A percentile compares a stretch with the other conserved stretches of the same genome.
These are phyloP conservation scores for Apamea monoglypha DNA, from an alignment of 2,888 invertebrate genomes.

Conservation along the genomic window DNA sequence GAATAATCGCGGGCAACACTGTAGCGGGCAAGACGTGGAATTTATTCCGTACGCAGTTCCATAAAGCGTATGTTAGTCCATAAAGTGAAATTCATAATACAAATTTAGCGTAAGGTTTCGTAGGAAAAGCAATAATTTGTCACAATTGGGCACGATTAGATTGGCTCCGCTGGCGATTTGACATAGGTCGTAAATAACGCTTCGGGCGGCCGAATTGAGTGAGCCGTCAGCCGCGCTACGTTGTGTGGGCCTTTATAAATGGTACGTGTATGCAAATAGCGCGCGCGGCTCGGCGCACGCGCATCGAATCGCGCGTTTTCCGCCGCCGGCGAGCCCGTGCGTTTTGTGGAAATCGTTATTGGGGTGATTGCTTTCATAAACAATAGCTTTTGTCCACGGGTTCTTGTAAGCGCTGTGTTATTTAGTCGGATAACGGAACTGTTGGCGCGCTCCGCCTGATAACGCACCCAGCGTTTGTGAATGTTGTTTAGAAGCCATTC, in stretches of 20 bases:
- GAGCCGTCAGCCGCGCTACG: constrained; percentile 73
- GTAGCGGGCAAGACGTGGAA: constrained; percentile 75
- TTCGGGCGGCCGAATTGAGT: constrained; percentile 81
- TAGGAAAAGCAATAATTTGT: constrained; percentile 90
- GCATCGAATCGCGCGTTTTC: constrained; percentile 89
- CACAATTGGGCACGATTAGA: constrained; percentile 90
- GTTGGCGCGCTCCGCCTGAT: constrained; percentile 77
- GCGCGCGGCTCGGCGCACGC: constrained; percentile 85
- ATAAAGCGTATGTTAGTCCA: constrained; percentile 74
- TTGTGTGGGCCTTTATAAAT: constrained; percentile 71
- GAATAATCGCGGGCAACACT: constrained; percentile 87
- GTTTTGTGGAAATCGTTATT: constrained; percentile 90
- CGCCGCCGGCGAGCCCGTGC: constrained; percentile 82
- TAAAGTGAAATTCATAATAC: constrained; percentile 86
- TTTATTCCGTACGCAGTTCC: constrained; percentile 78
- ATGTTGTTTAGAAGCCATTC: constrained; percentile 71
- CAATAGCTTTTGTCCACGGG: constrained; percentile 88
- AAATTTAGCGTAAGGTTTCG: constrained; percentile 87
- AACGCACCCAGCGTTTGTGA: constrained; percentile 74
- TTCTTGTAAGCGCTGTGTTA: constrained; percentile 83
- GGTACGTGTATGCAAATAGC: constrained; percentile 84
- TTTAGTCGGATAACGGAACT: constrained; percentile 84
- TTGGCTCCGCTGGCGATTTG: constrained; percentile 88
- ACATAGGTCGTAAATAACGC: constrained; percentile 89
- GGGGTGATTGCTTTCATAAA: constrained; percentile 90